Conservation (phyloP, 2,888 invertebrate species). For the Watsonalla cultraria region DNA sequence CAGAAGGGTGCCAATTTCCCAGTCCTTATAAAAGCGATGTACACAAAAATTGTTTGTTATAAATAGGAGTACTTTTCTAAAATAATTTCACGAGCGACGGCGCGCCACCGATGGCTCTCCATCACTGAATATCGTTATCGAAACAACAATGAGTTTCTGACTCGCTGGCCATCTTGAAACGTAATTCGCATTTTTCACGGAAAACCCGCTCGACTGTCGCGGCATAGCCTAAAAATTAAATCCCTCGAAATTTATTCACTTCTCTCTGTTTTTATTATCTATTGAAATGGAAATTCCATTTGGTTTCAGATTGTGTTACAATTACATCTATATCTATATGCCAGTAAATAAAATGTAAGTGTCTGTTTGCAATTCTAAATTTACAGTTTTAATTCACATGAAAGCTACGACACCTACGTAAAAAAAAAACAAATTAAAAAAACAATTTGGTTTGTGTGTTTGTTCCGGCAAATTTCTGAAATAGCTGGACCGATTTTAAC, state of each 20-base stretch:
- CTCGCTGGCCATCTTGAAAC: slow-evolving; percentile 65
- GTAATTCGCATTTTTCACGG: slow-evolving; percentile 65
- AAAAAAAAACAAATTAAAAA: no score
- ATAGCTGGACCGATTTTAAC: no score
- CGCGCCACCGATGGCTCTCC: slow-evolving; percentile 37
- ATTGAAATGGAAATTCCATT: slow-evolving; percentile 2
- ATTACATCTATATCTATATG: no score
- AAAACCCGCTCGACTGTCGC: slow-evolving; percentile 9
- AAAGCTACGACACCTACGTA: no score
- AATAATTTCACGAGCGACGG: slow-evolving; percentile 61
- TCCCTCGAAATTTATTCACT: neutral
- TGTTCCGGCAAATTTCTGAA: no score
- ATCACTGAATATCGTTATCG: slow-evolving; percentile 62
- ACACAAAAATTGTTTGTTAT: slow-evolving; percentile 5
- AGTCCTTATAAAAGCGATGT: neutral
- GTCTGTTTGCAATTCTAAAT: no score
- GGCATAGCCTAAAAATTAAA: slow-evolving; percentile 5
- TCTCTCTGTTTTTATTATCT: neutral
- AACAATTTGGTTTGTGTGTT: no score
- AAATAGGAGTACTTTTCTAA: slow-evolving; percentile 47
- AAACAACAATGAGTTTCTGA: slow-evolving; percentile 74
- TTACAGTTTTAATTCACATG: no score
- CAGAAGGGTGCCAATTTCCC: no score
- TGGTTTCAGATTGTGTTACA: neutral
- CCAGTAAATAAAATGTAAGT: no score